Base-by-base conservation (phyloP, 2,888 invertebrate genomes). In the Hyles lineata region DNA sequence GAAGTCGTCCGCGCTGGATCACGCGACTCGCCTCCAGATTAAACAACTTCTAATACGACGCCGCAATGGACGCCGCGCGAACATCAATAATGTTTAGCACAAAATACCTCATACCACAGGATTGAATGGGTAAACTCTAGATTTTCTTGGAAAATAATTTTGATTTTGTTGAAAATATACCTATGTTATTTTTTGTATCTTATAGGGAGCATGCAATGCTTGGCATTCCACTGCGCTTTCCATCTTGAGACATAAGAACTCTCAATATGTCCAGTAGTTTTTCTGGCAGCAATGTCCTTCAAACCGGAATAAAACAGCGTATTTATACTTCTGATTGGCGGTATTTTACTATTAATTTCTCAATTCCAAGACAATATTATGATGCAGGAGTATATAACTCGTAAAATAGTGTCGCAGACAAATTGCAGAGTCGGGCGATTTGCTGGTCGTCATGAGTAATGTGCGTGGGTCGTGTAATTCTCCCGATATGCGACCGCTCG, bases 1-100 rank as follows among this genome's bases (percentile, higher is more conserved):
- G 70, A 73, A 19, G 55, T 29, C 55, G 21, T 55, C 17, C 21
- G 23, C 52, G 21, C 32, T 67, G 62, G 71, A 62, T 71, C 62
- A 61, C 70, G 35, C 72, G 23, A 67, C 67, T 73, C 21, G 52
- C 62, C 62, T 32, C 43, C 2, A 35, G 62, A 67, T 67, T 67
- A 50, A 67, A 62, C 9, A 35, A 67, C 17, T 67, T 67, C 43
- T 67, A 67, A 67, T 50, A 67, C 62, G n/a, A 9, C n/a, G n/a
- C 29, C n/a, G 35, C 23, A 50, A 67, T 50, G 43, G 63, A 63
- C n/a, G 63, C 61, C 25, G 61, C 9, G 55, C 32, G 9, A 62
- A 32, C 62, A 32, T 35, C 19, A 35, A 35, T 32, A 32, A n/a
- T 19, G 29, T 3, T 11, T 60, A 67, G 17, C 43, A 50, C 43